A percentile compares a stretch with the other conserved stretches of the same genome.
These are phyloP conservation scores for Gerosis bhagava DNA, from an alignment of 2,888 invertebrate genomes.

Conservation along the genomic window DNA sequence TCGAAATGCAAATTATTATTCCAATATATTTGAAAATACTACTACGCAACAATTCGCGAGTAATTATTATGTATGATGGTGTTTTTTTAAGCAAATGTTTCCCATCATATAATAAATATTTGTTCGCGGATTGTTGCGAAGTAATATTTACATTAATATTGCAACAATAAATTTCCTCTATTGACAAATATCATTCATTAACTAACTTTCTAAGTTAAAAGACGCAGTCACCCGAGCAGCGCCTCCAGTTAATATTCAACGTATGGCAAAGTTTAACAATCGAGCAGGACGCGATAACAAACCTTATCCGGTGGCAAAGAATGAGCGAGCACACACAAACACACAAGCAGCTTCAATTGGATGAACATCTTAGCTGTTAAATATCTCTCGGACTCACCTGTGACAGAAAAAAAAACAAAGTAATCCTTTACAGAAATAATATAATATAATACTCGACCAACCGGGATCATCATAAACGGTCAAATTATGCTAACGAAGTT, in stretches of 20 bases:
- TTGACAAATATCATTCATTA: neutral
- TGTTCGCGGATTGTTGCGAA: too few relatives aligned
- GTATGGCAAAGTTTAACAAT: conserved; percentile 21
- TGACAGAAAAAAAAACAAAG: too few relatives aligned
- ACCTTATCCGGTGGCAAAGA: conserved; percentile 72
- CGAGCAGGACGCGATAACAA: conserved; percentile 33
- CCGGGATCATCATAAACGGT: conserved; percentile 1
- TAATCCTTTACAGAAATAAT: too few relatives aligned
- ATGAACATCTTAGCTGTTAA: conserved; percentile 12
- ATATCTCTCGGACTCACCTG: too few relatives aligned
- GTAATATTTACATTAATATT: too few relatives aligned
- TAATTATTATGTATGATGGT: too few relatives aligned
- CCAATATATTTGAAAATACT: too few relatives aligned
- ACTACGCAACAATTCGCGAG: too few relatives aligned
- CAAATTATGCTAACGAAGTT: conserved; percentile 9
- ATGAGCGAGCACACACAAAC: conserved; percentile 40
- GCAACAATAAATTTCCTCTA: neutral
- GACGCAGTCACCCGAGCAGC: conserved; percentile 26
- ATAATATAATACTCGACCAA: neutral
- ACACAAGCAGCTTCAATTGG: conserved; percentile 25
- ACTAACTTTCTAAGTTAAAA: neutral
- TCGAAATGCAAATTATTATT: too few relatives aligned
- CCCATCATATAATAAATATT: too few relatives aligned
- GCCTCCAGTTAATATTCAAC: conserved; percentile 36
- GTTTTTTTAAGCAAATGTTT: too few relatives aligned